These are phyloP conservation scores for Drosophila meridionalis DNA, from an alignment of 2,888 invertebrate genomes.

Conservation along the genomic window DNA sequence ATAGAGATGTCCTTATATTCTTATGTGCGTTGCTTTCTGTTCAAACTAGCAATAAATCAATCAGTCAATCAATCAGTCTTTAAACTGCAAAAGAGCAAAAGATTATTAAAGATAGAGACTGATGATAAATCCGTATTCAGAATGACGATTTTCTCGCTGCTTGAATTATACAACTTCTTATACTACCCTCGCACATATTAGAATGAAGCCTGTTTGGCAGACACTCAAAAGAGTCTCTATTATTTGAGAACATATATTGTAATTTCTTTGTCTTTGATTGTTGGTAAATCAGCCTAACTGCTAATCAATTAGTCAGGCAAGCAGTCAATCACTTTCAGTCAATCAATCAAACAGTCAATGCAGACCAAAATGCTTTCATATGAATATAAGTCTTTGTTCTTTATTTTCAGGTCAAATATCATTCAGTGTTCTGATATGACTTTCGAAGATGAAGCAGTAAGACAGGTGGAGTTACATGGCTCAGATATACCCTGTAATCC, in stretches of 20 bases:
- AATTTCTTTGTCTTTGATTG: background rate
- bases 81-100: too few species aligned
- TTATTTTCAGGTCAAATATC: background rate
- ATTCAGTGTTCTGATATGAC: background rate
- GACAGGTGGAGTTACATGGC: background rate
- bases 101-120: too few species aligned
- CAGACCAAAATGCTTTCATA: background rate
- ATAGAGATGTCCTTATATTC: too few species aligned
- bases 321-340: background rate
- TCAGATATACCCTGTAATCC: background rate
- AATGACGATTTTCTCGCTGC: too few species aligned
- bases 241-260: too few species aligned
- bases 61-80: background rate
- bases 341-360: background rate
- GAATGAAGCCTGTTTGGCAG: too few species aligned
- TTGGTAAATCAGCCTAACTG: background rate
- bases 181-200: background rate
- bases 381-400: background rate
- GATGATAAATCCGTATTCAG: too few species aligned
- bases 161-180: background rate
- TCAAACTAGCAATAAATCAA: background rate
- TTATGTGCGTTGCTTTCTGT: too few species aligned
- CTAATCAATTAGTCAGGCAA: background rate
- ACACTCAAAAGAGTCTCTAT: too few species aligned
- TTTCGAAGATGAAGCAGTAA: too few species aligned